Evolutionary conservation across 2,888 invertebrate genomes (phyloP).

Genomic region (Cepaea hortensis): DNA sequence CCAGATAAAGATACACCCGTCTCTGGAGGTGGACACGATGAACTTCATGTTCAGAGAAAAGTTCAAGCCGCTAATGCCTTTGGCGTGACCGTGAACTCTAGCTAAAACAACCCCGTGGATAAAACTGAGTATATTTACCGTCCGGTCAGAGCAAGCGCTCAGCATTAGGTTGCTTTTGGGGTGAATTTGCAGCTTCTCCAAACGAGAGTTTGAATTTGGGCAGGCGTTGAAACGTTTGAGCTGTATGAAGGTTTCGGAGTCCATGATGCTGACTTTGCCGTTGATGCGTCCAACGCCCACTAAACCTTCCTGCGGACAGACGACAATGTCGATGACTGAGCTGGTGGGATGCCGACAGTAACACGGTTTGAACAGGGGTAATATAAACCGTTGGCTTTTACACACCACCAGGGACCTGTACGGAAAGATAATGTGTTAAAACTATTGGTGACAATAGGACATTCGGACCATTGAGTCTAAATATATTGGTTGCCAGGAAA

Average conservation of each 20-base stretch:
- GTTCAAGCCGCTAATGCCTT: constrained; percentile 30
- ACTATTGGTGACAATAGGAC: neutral
- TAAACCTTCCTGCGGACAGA: neutral
- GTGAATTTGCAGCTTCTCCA: constrained; percentile 34
- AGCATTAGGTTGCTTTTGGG: constrained; percentile 22
- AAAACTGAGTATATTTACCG: constrained; percentile 34
- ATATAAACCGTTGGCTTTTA: neutral
- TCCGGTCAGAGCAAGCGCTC: constrained; percentile 28
- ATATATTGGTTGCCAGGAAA: neutral
- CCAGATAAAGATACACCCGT: constrained; percentile 45
- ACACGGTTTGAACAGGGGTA: constrained; percentile 31
- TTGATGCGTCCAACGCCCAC: constrained; percentile 27
- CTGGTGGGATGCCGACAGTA: constrained; percentile 31
- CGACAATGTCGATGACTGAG: constrained; percentile 38
- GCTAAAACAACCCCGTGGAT: constrained; percentile 24
- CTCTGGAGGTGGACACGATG: constrained; percentile 40
- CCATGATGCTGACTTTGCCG: constrained; percentile 37
- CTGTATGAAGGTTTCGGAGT: constrained; percentile 7
- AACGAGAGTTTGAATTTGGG: constrained; percentile 10
- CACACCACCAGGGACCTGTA: constrained; percentile 32
- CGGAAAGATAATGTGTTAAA: neutral
- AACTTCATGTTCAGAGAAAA: constrained; percentile 43
- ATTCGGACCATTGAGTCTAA: neutral
- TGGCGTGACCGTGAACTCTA: constrained; percentile 23
- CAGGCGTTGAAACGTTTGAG: constrained; percentile 35